Evolutionary conservation across 2,888 invertebrate genomes (phyloP), one percentile per base, ranked within the genome.

Genomic region (Cylindroiulus punctatus): DNA sequence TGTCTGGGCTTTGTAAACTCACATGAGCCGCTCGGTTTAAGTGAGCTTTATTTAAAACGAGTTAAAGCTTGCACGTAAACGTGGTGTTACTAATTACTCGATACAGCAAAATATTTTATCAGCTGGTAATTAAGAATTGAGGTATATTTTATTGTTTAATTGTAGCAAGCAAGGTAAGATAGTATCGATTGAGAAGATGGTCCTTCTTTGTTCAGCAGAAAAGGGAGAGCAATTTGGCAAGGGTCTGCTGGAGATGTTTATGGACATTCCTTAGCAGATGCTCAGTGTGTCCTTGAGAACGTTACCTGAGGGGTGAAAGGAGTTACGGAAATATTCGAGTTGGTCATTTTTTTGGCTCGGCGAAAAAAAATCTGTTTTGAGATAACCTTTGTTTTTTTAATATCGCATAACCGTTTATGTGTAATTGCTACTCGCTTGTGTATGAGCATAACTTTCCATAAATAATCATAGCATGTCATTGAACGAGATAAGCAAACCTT

Each of bases 311-410:
- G 76, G 76, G 76, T 76, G 76, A 76, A 76, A 76, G 76, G 76
- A 76, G 76, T 76, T 76, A 76, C 76, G 76, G 76, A 76, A 76
- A 76, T 76, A 76, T 76, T 76, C 76, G 14, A 76, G 76, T 14
- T 30, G 14, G 26, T 12, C 17, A 30, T 76, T 76, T 30, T 42
- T 76, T 76, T 65, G 12, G 26, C 10, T 22, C 22, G 12, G 10
- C 4, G 76, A 76, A 76, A 76, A 76, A 76, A 30, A 76, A 30
- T 30, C 17, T 76, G 12, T 76, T 32, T 30, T 44, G 14, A 30
- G 76, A 30, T 76, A 76, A 76, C 30, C 30, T 76, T 76, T 76
- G 30, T 76, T 76, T 32, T 76, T 32, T 44, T 76, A 30, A 32
- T 8, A 17, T 32, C 30, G 76, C 76, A 76, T 76, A 76, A 76